These are phyloP conservation scores for Hippopotamyrus pictus DNA, from an alignment of 2,797 vertebrate species.

Conservation along the genomic window DNA sequence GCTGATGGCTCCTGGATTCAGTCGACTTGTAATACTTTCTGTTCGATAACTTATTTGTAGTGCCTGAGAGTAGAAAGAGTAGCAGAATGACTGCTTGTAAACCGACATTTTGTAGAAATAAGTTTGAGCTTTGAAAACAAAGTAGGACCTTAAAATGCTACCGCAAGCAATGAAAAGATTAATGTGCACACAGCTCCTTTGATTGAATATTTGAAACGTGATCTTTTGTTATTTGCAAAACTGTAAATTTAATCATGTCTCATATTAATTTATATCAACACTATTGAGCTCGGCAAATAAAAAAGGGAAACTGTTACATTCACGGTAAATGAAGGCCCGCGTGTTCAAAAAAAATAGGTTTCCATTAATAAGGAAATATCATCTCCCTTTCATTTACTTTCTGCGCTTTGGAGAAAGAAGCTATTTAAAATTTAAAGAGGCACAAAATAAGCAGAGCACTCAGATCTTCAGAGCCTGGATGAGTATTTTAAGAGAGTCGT, in stretches of 20 bases:
- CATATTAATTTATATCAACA: slow-evolving; percentile 14
- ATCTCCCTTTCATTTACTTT: not conserved
- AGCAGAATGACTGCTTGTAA: not conserved
- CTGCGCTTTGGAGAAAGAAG: not conserved
- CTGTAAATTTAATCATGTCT: not conserved
- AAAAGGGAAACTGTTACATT: not conserved
- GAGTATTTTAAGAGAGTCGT: not conserved
- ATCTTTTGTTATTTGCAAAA: slow-evolving; percentile 9
- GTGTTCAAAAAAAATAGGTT: not conserved
- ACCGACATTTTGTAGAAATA: not conserved
- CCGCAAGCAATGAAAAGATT: not conserved
- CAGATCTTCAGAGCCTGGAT: not conserved
- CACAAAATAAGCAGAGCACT: not conserved
- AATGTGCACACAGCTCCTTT: not conserved
- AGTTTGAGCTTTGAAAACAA: not conserved
- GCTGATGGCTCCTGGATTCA: not conserved
- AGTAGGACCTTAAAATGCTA: not conserved
- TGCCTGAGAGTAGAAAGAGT: not conserved
- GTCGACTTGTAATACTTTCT: not conserved
- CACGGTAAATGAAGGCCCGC: not conserved
- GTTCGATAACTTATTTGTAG: not conserved
- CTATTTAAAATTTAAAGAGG: slow-evolving; percentile 13
- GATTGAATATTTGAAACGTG: not conserved
- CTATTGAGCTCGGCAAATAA: not conserved
- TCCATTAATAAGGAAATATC: not conserved